Conservation (phyloP, 1,140 invertebrate genomes). For the Holcopasites calliopsidis region DNA sequence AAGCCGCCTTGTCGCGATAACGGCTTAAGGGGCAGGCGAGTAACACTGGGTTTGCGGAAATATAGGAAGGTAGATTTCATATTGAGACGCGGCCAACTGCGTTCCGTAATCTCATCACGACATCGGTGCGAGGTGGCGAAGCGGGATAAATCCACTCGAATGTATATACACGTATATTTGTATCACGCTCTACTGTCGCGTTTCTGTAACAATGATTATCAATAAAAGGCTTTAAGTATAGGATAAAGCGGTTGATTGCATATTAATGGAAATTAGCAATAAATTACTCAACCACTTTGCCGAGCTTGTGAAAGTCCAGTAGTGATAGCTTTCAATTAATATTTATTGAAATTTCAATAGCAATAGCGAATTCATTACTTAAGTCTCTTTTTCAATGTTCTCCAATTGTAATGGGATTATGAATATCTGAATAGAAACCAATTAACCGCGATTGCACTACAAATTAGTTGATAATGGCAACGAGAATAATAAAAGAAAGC, state of each 20-base stretch:
- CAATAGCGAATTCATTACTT: no score
- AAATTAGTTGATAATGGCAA: no score
- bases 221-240: constrained; percentile 41
- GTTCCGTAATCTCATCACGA: constrained; percentile 79
- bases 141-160: constrained; percentile 74
- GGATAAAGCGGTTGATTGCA: constrained; percentile 30
- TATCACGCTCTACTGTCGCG: constrained; percentile 53
- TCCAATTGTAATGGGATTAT: no score
- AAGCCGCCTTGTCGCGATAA: constrained; percentile 20
- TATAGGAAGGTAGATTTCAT: constrained; percentile 69
- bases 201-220: constrained; percentile 65
- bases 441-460: no score
- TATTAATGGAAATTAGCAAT: not conserved
- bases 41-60: constrained; percentile 62
- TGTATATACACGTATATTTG: constrained; percentile 56
- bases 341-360: no score
- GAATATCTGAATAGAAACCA: no score
- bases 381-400: no score
- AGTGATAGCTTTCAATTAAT: no score
- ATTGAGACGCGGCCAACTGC: constrained; percentile 79
- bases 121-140: constrained; percentile 77
- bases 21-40: constrained; percentile 46
- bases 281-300: not conserved
- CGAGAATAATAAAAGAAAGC: no score
- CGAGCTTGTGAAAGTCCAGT: not conserved